Evolutionary conservation across 2,888 invertebrate species (phyloP).

Genomic region (Philonicus albiceps): DNA sequence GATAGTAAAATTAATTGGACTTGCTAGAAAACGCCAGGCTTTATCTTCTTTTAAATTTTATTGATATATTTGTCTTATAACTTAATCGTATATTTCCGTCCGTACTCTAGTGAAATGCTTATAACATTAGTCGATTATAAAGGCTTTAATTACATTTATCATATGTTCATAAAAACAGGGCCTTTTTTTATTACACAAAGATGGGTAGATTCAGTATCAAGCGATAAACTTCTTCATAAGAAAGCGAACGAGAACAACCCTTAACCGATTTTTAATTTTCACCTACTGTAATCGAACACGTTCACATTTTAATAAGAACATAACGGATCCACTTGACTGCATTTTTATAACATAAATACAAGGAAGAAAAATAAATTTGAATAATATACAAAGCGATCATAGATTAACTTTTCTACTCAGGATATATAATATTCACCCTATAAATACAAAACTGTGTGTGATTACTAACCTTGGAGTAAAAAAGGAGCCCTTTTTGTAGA

Average conservation of each 20-base stretch:
- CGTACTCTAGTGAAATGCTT: background rate
- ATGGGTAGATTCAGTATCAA: background rate
- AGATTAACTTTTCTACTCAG: constrained; percentile 39
- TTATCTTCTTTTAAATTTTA: background rate
- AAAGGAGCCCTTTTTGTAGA: constrained; percentile 12
- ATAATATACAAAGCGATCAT: constrained; percentile 22
- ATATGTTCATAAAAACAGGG: background rate
- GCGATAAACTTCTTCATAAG: background rate
- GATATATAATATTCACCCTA: constrained; percentile 33
- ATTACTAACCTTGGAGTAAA: constrained; percentile 15
- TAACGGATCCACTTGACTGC: constrained; percentile 16
- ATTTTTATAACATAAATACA: constrained; percentile 22
- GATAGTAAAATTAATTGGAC: background rate
- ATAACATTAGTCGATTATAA: background rate
- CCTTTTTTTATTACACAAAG: background rate
- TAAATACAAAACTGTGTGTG: constrained; percentile 30
- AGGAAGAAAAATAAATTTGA: background rate
- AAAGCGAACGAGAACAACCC: background rate
- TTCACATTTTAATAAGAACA: constrained; percentile 7
- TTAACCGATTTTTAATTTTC: background rate
- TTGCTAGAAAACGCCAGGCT: background rate
- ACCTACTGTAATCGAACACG: constrained; percentile 1
- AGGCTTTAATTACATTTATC: background rate
- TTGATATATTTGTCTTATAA: background rate
- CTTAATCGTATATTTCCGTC: background rate